Evolutionary conservation across 2,797 vertebrate genomes (phyloP), one percentile per base, ranked within the genome.

Genomic region (Gambusia yucatana): DNA sequence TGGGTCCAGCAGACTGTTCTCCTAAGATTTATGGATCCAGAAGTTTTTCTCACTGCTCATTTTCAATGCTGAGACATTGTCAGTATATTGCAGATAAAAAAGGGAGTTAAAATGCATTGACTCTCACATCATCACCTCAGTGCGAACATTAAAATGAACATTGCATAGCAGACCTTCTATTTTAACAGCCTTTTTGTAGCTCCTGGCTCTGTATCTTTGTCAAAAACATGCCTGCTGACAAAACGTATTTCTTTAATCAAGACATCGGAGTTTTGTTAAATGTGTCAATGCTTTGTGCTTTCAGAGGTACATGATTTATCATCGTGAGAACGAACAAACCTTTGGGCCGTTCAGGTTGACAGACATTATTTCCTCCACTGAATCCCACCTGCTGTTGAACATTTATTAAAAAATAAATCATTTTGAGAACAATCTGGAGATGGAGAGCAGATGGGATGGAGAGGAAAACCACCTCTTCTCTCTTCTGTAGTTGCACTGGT

Each of bases 321-420:
- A 82, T 71, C 25, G 33, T 28, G 46, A 79, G 73, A 85, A 72
- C 50, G 63, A 82, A 55, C n/a, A 14, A 43, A 90, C 82, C 82
- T 85, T 73, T 76, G 73, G 82, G 83, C 57, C 43, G 28, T 77
- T 88, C 28, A 63, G 57, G 72, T 80, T 82, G 85, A 89, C 74
- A 80, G 67, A 85, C 72, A 87, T 81, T 13, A 88, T 88, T 88
- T 73, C 47, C 82, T 72, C 80, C 80, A 88, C 88, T 87, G 87
- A 91, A 88, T 92, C 80, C 57, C 79, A 87, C 77, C 77, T 79
- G 78, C 73, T 77, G 46, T 36, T 63, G 79, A 84, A 78, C 84
- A 84, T 91, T 89, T 89, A 84, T 92, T 88, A 84, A 89, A 86
- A 82, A 83, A 89, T 77, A 76, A 85, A 87, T 85, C 72, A 50